Evolutionary conservation across 2,797 vertebrate genomes (phyloP), one percentile per base, ranked within the genome.

Genomic region (Hyperoplus lanceolatus): DNA sequence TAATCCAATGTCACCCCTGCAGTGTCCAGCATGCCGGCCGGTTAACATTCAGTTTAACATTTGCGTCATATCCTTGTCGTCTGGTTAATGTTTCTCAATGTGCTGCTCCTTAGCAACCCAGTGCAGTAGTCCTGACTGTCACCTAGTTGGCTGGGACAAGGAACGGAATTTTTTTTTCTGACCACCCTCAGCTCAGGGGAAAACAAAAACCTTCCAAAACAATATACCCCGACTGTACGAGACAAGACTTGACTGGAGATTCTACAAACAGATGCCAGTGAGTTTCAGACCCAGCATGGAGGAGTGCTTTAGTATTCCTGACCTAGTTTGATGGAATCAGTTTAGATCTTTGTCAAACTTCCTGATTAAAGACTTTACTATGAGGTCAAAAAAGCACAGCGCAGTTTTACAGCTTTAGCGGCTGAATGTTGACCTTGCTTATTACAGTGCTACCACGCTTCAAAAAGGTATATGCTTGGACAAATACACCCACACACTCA

Each of bases 51-150:
- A 64, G 55, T 74, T 68, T 39, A 66, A 73, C n/a, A 64, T 74
- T 78, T 78, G 45, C 1, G 5, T 86, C 57, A 80, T 42, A 7
- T 53, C 6, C 38, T 49, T 4, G 1, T 53, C 42, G 11, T 29
- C 41, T 43, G 58, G 81, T 83, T 82, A 88, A 90, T 86, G 82
- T 87, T 90, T 87, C 45, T 29, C 78, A 41, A 54, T 51, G 51
- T 63, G 43, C 60, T 65, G 76, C 13, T 69, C 62, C 75, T 76
- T 43, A 69, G 57, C 39, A 73, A 81, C 82, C 10, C 5, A 2
- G 15, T 48, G 51, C 13, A 65, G 5, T 64, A 39, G 81, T 77
- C 21, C 29, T 29, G 48, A 36, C 5, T n/a, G 4, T 56, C 38
- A 51, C 66, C 36, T 65, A 42, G 53, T 6, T 45, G 48, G 18